Base-by-base conservation (phyloP, 64 coral and sea anemone genomes). In the Porites lutea region DNA sequence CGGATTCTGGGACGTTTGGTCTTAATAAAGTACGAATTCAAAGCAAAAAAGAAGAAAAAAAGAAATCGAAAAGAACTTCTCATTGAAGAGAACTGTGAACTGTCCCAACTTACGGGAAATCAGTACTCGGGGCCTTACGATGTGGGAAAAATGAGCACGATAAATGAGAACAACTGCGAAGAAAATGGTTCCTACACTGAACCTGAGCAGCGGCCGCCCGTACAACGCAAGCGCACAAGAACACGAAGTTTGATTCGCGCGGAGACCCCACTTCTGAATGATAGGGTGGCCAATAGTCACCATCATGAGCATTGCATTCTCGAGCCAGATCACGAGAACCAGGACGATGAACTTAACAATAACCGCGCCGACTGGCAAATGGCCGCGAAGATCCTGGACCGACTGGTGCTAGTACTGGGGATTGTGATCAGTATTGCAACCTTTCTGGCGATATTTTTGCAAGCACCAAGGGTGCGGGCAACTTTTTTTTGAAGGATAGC, bases 331-430 rank as follows among this genome's bases (percentile, higher is more conserved):
- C 77, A 91, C 4, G 50, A 82, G 8, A 58, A 27, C 0, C 67
- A 59, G 5, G 73, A 65, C 2, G 78, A 81, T 53, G 68, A 79
- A 12, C 15, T n/a, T 2, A 51, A 22, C 10, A 81, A 48, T 46
- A 87, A 97, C 47, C n/a, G 22, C 16, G 88, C n/a, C 65, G 95
- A 97, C 63, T 97, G 95, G 95, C 88, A 97, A 54, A 87, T 50
- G 19, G 95, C 95, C 2, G 92, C 95, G 22, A 89, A 87, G 52
- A 94, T 97, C 5, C 63, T 97, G 74, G 95, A 97, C 59, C 92
- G 95, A n/a, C 60, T 93, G 44, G 75, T 94, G 47, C 82, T 97
- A 0, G 2, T 97, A 13, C 53, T 97, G 37, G 95, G 90, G 12
- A n/a, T 91, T 12, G 9, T 97, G 48, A 65, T 97, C 44, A 94